Evolutionary conservation across 2,888 invertebrate genomes (phyloP).

Genomic region (Lepas anatifera): DNA sequence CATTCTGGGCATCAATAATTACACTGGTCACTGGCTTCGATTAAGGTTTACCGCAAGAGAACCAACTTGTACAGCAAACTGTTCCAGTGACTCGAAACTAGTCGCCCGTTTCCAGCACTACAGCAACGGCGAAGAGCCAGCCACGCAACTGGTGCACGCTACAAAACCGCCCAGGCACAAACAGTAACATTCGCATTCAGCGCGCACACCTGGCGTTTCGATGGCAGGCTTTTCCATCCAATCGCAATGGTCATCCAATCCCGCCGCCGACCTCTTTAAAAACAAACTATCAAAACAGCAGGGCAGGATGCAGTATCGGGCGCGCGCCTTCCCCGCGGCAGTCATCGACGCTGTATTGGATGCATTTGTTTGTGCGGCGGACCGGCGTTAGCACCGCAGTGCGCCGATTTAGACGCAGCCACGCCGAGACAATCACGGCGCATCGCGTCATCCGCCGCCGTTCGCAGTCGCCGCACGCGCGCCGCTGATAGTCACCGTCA

Average conservation of each 20-base stretch:
- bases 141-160: too few relatives aligned
- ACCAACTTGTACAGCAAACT: too few relatives aligned
- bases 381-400: background rate
- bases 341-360: slow-evolving; percentile 1
- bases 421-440: slow-evolving; percentile 8
- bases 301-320: background rate
- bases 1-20: too few relatives aligned
- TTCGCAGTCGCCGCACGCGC: background rate
- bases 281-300: background rate
- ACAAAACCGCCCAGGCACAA: too few relatives aligned
- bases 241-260: slow-evolving; percentile 5
- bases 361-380: background rate
- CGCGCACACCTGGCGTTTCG: too few relatives aligned
- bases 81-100: too few relatives aligned
- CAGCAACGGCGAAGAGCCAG: too few relatives aligned
- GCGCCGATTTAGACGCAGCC: background rate
- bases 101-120: too few relatives aligned
- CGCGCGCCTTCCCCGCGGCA: background rate
- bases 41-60: too few relatives aligned
- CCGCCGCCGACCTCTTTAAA: background rate
- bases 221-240: too few relatives aligned
- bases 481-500: background rate
- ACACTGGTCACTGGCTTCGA: too few relatives aligned
- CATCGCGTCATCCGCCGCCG: slow-evolving; percentile 1
- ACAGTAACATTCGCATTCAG: too few relatives aligned